These are phyloP conservation scores for Manis pentadactyla DNA, from an alignment of 2,797 vertebrate species.

Conservation along the genomic window DNA sequence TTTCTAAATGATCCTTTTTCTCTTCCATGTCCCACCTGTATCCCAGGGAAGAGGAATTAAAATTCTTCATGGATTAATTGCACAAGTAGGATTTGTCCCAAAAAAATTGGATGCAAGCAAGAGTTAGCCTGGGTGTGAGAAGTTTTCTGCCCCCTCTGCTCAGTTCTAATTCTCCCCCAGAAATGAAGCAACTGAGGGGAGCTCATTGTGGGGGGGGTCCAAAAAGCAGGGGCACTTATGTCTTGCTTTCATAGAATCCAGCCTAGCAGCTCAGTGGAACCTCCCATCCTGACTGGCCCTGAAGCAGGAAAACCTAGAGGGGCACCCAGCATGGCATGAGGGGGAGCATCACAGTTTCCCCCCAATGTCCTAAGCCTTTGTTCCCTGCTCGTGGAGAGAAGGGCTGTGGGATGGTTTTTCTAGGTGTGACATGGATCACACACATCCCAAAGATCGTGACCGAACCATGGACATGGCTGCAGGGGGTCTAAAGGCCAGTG, in stretches of 20 bases:
- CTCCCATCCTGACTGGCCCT: no score
- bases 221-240: not conserved
- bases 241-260: not conserved
- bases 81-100: not conserved
- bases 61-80: not conserved
- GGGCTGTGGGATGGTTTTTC: not conserved
- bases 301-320: not conserved
- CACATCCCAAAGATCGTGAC: not conserved
- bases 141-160: not conserved
- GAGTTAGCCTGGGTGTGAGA: not conserved
- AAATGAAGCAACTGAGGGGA: not conserved
- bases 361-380: not conserved
- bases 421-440: not conserved
- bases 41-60: no score
- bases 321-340: not conserved
- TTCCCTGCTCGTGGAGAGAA: not conserved
- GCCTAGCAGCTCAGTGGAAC: no score
- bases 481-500: not conserved
- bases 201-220: not conserved
- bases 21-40: not conserved
- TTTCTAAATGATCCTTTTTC: no score
- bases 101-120: no score
- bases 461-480: not conserved
- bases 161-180: not conserved
- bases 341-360: no score